These are phyloP conservation scores for Charanyca ferruginea DNA, from an alignment of 2,888 invertebrate species.

Conservation along the genomic window DNA sequence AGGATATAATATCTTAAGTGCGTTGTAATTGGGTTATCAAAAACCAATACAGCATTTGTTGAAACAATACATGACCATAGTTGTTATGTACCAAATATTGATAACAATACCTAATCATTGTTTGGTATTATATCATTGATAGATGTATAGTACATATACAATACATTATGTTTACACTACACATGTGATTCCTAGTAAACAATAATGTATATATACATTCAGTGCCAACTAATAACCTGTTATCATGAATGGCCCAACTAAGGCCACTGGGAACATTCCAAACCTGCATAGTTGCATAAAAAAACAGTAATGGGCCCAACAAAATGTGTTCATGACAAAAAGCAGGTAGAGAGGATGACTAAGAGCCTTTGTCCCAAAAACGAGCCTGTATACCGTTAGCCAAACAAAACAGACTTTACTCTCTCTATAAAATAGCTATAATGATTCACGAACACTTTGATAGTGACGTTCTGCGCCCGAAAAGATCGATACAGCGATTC, in stretches of 20 bases:
- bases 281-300: constrained; percentile 61
- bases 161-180: constrained; percentile 57
- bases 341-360: constrained; percentile 84
- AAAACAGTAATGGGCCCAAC: constrained; percentile 66
- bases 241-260: constrained; percentile 54
- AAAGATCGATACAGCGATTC: constrained; percentile 84
- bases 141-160: constrained; percentile 54
- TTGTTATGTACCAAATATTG: constrained; percentile 51
- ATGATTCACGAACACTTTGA: constrained; percentile 74
- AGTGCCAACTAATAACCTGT: constrained; percentile 48
- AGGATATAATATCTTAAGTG: constrained; percentile 3
- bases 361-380: constrained; percentile 88
- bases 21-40: constrained; percentile 39
- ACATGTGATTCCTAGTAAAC: constrained; percentile 57
- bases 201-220: constrained; percentile 40
- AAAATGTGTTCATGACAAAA: constrained; percentile 79
- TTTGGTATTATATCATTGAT: constrained; percentile 47
- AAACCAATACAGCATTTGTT: constrained; percentile 10
- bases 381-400: constrained; percentile 86
- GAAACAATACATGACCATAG: constrained; percentile 34
- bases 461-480: constrained; percentile 73
- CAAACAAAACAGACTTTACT: constrained; percentile 84
- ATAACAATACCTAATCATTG: constrained; percentile 47
- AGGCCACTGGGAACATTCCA: constrained; percentile 43
- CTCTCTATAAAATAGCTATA: constrained; percentile 82